Evolutionary conservation across 2,888 invertebrate species (phyloP).

Genomic region (Leptinotarsa rubiginosa): DNA sequence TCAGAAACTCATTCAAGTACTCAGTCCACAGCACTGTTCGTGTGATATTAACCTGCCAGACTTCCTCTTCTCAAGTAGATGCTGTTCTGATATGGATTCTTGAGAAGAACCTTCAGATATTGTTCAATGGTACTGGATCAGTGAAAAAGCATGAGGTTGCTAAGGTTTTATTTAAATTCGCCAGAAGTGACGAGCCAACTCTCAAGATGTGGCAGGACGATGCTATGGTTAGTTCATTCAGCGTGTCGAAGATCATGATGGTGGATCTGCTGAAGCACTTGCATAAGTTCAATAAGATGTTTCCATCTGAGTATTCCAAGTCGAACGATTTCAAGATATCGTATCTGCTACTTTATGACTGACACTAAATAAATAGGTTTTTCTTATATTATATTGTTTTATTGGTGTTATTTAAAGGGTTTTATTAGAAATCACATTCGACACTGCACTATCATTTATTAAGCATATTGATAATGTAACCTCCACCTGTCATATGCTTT

Average conservation of each 20-base stretch:
- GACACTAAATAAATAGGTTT: neutral
- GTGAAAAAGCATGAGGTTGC: conserved; percentile 67
- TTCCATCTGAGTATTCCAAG: conserved; percentile 70
- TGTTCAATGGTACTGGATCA: conserved; percentile 57
- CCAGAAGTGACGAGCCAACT: conserved; percentile 66
- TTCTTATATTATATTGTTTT: neutral
- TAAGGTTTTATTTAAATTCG: conserved; percentile 71
- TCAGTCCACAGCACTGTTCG: conserved; percentile 70
- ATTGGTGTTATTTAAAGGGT: neutral
- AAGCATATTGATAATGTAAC: no score
- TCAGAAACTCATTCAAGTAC: conserved; percentile 69
- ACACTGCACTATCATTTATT: no score
- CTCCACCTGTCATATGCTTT: no score
- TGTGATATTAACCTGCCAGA: conserved; percentile 69
- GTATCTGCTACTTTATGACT: conserved; percentile 65
- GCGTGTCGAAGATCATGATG: conserved; percentile 73
- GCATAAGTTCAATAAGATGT: conserved; percentile 69
- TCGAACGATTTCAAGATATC: conserved; percentile 72
- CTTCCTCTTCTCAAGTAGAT: conserved; percentile 66
- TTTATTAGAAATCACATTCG: no score
- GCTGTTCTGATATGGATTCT: conserved; percentile 73
- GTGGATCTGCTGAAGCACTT: conserved; percentile 69
- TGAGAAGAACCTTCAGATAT: conserved; percentile 71
- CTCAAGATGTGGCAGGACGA: conserved; percentile 71
- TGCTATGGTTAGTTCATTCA: conserved; percentile 67